Conservation (phyloP, 2,888 invertebrate species). For the Eristalinus aeneus region DNA sequence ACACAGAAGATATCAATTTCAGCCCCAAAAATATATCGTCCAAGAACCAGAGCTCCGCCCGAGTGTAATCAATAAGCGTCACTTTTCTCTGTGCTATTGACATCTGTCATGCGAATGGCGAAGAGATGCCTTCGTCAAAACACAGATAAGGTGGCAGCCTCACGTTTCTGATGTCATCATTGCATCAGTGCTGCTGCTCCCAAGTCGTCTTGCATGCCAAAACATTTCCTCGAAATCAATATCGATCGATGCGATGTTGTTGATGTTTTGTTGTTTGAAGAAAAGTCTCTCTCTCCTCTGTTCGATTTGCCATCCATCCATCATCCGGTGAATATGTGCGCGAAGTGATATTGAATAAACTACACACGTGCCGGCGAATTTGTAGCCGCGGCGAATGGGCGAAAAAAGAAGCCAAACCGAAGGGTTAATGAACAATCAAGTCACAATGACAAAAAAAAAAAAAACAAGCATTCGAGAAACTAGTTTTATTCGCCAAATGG, state of each 20-base stretch:
- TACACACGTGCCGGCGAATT: slow-evolving; percentile 19
- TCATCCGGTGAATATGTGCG: neutral
- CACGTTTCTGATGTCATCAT: neutral
- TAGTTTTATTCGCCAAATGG: slow-evolving; percentile 17
- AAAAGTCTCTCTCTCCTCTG: neutral
- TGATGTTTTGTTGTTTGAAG: neutral
- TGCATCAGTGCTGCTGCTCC: slow-evolving; percentile 24
- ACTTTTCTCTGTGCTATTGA: slow-evolving; percentile 12
- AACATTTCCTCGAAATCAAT: neutral
- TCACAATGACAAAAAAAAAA: slow-evolving; percentile 28
- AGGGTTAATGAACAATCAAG: slow-evolving; percentile 61
- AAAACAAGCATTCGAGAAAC: neutral
- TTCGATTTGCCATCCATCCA: slow-evolving; percentile 1
- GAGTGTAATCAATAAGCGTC: slow-evolving; percentile 7
- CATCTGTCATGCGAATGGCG: slow-evolving; percentile 6
- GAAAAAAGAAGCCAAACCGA: slow-evolving; percentile 21
- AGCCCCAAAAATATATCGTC: neutral
- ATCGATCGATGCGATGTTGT: neutral
- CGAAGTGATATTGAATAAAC: neutral
- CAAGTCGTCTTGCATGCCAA: neutral
- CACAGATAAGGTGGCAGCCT: neutral
- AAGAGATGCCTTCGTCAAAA: neutral
- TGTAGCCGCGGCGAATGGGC: slow-evolving; percentile 6
- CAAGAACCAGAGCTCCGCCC: neutral
- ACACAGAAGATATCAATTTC: neutral